Base-by-base conservation (phyloP, 92 coral and sea anemone genomes). In the Pocillopora meandrina region DNA sequence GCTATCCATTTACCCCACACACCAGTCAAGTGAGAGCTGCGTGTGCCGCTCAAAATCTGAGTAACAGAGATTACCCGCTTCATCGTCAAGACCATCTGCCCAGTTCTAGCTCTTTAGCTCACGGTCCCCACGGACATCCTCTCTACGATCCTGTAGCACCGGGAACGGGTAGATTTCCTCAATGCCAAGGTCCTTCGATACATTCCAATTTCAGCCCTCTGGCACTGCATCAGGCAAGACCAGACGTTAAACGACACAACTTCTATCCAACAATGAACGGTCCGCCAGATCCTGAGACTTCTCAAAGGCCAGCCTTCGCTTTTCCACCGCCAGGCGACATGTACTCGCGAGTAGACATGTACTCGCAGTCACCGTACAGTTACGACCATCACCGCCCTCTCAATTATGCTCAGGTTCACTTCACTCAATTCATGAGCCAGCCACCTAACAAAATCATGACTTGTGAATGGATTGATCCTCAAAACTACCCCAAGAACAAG, bases 381-480 rank as follows among this genome's bases (percentile, higher is more conserved):
- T 94, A 92, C 55, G 98, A 94, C 18, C 95, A 90, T 36, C 98
- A 92, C 56, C 93, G 91, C 71, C 80, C 93, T 35, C 71, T 92
- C 73, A 66, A 86, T 59, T 93, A 91, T 77, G 92, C 85, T 56
- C 95, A 82, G 78, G 80, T 82, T 55, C 87, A 88, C 84, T 91
- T 85, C 76, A 70, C 87, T 21, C 85, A 82, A 81, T 94, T 86
- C 69, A 90, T 87, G 83, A 87, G 89, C 72, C 94, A 89, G 61
- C 86, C 98, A 10, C 91, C 95, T 23, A 92, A 93, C 83, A 95
- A 97, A 84, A 97, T 97, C 33, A 93, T 97, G 90, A 94, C 92
- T 75, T 97, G 99, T 63, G 99, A 97, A 81, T 97, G 99, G 99
- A 88, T 97, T 79, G 99, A 97, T 71, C 99, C 98, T 56, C 99